phyloP scores from a whole-genome alignment of 1,140 invertebrate genomes.

The Drosophila albomicans region DNA sequence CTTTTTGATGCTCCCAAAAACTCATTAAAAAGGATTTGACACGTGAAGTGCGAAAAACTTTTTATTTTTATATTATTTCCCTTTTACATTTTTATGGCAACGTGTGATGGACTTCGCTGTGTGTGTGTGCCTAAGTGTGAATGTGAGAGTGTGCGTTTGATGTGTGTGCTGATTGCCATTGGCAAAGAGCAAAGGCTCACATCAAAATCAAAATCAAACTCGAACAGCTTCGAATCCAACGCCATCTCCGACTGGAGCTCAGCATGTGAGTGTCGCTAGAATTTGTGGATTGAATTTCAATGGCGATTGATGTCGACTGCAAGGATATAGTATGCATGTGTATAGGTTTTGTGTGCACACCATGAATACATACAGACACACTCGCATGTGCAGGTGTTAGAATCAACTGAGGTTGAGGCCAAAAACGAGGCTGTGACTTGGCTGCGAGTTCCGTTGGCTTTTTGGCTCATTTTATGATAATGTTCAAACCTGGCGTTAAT shows the following conservation, averaged over 20 bases:
- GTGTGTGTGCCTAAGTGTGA: constrained; percentile 13
- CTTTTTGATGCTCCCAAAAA: constrained; percentile 84
- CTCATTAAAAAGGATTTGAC: constrained; percentile 85
- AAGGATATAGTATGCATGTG: constrained; percentile 10
- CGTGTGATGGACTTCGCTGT: constrained; percentile 61
- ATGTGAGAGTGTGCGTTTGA: constrained; percentile 61
- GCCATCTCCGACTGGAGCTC: constrained; percentile 2
- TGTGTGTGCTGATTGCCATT: constrained; percentile 74
- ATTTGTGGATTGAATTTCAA: constrained; percentile 83
- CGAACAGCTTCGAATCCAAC: neutral
- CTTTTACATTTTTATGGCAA: constrained; percentile 84
- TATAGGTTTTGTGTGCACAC: constrained; percentile 15
- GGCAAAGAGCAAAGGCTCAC: constrained; percentile 60
- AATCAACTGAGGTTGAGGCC: constrained; percentile 34
- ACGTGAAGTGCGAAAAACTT: constrained; percentile 83
- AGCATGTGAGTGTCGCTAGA: constrained; percentile 65
- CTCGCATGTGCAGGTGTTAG: constrained; percentile 24
- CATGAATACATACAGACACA: neutral
- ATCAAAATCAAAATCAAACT: constrained; percentile 60
- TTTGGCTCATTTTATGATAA: constrained; percentile 79
- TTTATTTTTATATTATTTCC: constrained; percentile 84
- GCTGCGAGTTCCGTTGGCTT: constrained; percentile 31
- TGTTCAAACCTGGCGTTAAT: constrained; percentile 80
- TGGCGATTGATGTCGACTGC: constrained; percentile 75
- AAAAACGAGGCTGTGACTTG: constrained; percentile 46